Evolutionary conservation across 2,888 invertebrate genomes (phyloP).

Genomic region (Drosophila buzzatii): DNA sequence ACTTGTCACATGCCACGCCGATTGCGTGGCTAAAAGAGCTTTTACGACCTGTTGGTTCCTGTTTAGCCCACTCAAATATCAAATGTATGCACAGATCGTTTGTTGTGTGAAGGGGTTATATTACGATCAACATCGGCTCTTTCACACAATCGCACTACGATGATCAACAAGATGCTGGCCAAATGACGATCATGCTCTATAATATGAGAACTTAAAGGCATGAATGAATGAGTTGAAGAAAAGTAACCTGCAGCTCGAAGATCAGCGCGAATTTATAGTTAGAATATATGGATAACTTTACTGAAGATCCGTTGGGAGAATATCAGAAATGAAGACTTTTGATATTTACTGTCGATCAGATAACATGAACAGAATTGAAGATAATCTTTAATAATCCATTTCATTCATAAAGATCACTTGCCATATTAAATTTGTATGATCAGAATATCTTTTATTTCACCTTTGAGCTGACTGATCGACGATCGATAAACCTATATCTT

Average conservation of each 20-base stretch:
- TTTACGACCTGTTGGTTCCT: slow-evolving; percentile 66
- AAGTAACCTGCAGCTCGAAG: too few relatives aligned
- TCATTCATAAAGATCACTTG: neutral
- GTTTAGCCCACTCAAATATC: slow-evolving; percentile 38
- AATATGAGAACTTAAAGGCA: too few relatives aligned
- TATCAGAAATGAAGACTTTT: neutral
- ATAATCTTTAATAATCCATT: too few relatives aligned
- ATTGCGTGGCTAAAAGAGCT: slow-evolving; percentile 44
- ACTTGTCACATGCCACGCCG: slow-evolving; percentile 72
- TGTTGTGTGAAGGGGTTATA: neutral
- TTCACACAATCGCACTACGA: neutral
- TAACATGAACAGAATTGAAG: too few relatives aligned
- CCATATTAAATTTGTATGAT: neutral
- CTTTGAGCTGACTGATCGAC: too few relatives aligned
- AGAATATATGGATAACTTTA: too few relatives aligned
- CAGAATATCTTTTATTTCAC: too few relatives aligned
- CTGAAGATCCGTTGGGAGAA: neutral
- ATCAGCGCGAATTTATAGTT: too few relatives aligned
- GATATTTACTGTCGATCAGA: neutral
- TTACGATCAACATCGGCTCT: neutral
- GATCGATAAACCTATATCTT: neutral
- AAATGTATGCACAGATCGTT: slow-evolving; percentile 17
- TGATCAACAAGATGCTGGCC: neutral
- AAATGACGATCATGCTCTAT: neutral
- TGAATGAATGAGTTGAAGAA: neutral